phyloP scores from a whole-genome alignment of 2,113 vertebrate genomes.

The Verasper variegatus region DNA sequence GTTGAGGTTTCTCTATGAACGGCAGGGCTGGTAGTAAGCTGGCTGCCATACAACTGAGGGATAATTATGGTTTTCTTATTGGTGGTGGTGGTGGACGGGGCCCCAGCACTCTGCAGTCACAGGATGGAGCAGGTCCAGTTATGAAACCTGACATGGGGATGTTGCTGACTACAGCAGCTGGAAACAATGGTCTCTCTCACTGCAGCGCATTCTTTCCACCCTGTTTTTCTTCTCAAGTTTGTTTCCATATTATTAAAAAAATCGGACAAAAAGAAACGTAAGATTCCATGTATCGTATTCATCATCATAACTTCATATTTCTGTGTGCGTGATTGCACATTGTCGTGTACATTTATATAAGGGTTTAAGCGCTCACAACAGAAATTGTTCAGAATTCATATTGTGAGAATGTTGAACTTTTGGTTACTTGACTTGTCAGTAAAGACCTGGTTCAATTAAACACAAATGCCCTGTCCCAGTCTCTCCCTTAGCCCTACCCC shows the following conservation, averaged over 20 bases:
- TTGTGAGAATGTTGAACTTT: too few relatives aligned
- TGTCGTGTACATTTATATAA: too few relatives aligned
- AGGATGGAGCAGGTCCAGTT: constrained; percentile 52
- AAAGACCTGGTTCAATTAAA: too few relatives aligned
- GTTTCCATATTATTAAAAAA: constrained; percentile 20
- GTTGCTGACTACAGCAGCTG: constrained; percentile 57
- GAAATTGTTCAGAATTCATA: too few relatives aligned
- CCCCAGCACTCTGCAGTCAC: constrained; percentile 25
- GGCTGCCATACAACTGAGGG: constrained; percentile 32
- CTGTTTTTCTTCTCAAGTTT: constrained; percentile 19
- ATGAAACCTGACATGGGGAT: constrained; percentile 70
- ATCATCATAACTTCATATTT: background rate
- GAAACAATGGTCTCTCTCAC: constrained; percentile 67
- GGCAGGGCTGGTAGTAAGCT: constrained; percentile 39
- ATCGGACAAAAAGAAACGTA: background rate
- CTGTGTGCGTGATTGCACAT: background rate
- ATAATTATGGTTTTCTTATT: constrained; percentile 69
- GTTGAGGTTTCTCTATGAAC: constrained; percentile 59
- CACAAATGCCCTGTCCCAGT: too few relatives aligned
- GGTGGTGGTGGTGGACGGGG: constrained; percentile 31
- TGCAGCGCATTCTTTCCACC: constrained; percentile 34
- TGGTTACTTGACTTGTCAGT: too few relatives aligned
- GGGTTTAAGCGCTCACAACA: too few relatives aligned
- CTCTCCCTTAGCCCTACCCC: too few relatives aligned
- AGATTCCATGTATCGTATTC: background rate